phyloP scores from a whole-genome alignment of 1,140 invertebrate species.

The Matsumurasca onukii region DNA sequence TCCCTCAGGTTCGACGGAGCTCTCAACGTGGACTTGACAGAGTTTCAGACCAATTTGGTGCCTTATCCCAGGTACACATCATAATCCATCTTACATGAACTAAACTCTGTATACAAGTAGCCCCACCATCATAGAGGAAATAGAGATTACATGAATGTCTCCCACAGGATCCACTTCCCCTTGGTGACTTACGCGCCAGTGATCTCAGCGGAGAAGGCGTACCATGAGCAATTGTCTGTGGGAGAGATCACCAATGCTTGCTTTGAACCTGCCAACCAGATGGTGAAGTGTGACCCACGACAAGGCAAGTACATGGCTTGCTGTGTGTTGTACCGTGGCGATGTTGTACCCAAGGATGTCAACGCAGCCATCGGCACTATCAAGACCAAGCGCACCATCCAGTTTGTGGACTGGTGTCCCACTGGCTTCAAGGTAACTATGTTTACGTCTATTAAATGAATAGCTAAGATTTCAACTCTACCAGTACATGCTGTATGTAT shows the following conservation, averaged over 20 bases:
- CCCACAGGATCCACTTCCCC: constrained; percentile 64
- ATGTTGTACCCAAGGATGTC: constrained; percentile 65
- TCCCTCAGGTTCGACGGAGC: constrained; percentile 87
- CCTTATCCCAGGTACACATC: constrained; percentile 57
- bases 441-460: constrained; percentile 83
- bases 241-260: too few species aligned
- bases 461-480: constrained; percentile 62
- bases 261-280: too few species aligned
- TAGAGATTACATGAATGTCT: too few species aligned
- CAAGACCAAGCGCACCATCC: constrained; percentile 62
- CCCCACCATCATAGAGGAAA: too few species aligned
- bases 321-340: constrained; percentile 75
- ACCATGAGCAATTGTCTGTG: too few species aligned
- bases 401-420: too few species aligned
- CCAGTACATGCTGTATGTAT: too few species aligned
- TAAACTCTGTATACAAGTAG: too few species aligned
- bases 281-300: constrained; percentile 81
- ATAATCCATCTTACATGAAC: too few species aligned
- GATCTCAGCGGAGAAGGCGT: constrained; percentile 80
- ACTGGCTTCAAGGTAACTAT: too few species aligned
- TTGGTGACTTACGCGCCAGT: constrained; percentile 70
- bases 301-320: constrained; percentile 86
- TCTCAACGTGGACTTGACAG: constrained; percentile 86
- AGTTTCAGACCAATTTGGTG: constrained; percentile 76
- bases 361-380: constrained; percentile 69